A percentile compares a stretch with the other conserved stretches of the same genome.
phyloP scores from a whole-genome alignment of 2,113 vertebrate genomes.

The Echinops telfairi region DNA sequence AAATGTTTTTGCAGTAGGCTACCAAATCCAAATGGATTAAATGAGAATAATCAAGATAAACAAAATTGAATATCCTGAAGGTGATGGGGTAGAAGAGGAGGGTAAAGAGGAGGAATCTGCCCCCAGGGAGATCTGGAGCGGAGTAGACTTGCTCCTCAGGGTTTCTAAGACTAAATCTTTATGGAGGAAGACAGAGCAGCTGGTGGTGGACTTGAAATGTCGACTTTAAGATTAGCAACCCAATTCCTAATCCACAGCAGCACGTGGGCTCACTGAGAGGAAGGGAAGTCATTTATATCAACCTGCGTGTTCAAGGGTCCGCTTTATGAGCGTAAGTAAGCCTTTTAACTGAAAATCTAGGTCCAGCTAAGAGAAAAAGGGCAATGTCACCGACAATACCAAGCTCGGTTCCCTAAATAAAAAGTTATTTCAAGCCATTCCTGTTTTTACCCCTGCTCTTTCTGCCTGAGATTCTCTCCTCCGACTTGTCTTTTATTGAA shows the following conservation, averaged over 20 bases:
- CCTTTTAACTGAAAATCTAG: neutral
- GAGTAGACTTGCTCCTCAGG: too few relatives aligned
- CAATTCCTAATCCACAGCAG: too few relatives aligned
- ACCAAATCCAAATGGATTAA: neutral
- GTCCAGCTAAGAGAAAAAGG: conserved; percentile 28
- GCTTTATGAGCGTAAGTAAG: neutral
- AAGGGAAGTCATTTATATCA: neutral
- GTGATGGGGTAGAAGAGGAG: neutral
- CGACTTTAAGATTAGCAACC: too few relatives aligned
- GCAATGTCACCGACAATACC: neutral
- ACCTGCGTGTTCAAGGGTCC: neutral
- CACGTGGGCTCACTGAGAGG: neutral
- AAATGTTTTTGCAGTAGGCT: neutral
- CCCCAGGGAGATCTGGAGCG: too few relatives aligned
- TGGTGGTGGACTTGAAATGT: too few relatives aligned
- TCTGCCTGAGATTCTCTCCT: neutral
- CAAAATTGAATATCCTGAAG: neutral
- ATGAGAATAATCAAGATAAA: neutral
- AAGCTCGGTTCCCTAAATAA: neutral
- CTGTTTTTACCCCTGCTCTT: neutral
- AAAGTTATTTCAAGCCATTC: neutral
- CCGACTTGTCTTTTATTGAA: neutral
- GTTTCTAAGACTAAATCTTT: too few relatives aligned
- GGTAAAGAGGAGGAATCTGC: too few relatives aligned
- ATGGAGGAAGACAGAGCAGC: too few relatives aligned